phyloP scores from a whole-genome alignment of 2,797 vertebrate genomes.

The Betta splendens region DNA sequence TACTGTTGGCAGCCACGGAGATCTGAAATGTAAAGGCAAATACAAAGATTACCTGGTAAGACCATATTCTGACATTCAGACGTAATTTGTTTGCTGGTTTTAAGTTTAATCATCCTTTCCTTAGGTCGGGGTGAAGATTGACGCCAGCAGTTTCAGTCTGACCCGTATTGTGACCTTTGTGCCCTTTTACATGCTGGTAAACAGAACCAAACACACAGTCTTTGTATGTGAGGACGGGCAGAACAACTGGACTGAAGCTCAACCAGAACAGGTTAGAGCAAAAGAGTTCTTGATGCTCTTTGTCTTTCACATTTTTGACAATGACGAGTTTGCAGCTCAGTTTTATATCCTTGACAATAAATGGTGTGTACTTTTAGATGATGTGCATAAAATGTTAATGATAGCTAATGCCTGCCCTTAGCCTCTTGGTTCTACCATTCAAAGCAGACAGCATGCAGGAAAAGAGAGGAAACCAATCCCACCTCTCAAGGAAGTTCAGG shows the following conservation, averaged over 20 bases:
- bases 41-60: slow-evolving; percentile 93
- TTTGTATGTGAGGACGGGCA: slow-evolving; percentile 86
- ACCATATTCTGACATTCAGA: background rate
- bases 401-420: too few species aligned
- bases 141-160: slow-evolving; percentile 94
- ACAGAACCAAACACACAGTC: slow-evolving; percentile 89
- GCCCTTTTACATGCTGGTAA: slow-evolving; percentile 94
- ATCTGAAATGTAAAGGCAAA: slow-evolving; percentile 92
- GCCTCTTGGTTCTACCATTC: too few species aligned
- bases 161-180: slow-evolving; percentile 96
- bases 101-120: slow-evolving; percentile 19
- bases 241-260: slow-evolving; percentile 87
- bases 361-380: too few species aligned
- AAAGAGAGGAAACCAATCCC: too few species aligned
- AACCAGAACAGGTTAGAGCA: slow-evolving; percentile 86
- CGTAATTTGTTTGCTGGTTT: background rate
- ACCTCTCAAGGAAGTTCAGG: too few species aligned
- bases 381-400: too few species aligned
- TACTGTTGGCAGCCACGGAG: slow-evolving; percentile 95
- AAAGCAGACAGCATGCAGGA: too few species aligned
- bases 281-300: background rate
- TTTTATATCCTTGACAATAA: too few species aligned
- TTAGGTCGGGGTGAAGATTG: slow-evolving; percentile 94
- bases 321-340: background rate
- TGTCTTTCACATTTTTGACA: background rate